Evolutionary conservation across 2,888 invertebrate species (phyloP), one percentile per base, ranked within the genome.

Genomic region (Eilema sororculum): DNA sequence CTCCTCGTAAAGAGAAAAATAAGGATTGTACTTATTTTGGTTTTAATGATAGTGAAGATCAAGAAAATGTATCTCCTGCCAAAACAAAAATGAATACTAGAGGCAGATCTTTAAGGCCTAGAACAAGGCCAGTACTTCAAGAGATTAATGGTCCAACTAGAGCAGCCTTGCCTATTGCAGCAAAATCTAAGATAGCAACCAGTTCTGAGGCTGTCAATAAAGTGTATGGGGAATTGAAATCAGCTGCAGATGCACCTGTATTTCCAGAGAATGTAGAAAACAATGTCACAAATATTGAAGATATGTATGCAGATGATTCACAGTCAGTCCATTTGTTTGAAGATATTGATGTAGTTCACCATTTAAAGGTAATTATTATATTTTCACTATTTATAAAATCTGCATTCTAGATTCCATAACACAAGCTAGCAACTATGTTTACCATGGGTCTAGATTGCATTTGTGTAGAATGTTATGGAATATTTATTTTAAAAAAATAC

Each of bases 271-370:
- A 81, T 77, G 64, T 77, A 25, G 81, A 83, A 72, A 65, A 69
- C 20, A 85, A 81, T 52, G 71, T 67, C 52, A 87, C 86, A 10
- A 82, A 87, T 78, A 67, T 85, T 25, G 84, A 82, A 65, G 84
- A 88, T 41, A 57, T 77, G 46, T 71, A 75, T 30, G 60, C 73
- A 20, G 74, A 90, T 65, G 92, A 93, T 74, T 84, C 86, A 12
- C 80, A 91, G 46, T 93, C 94, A 58, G 91, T 95, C 1, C 93
- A 93, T 84, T 85, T 95, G 75, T 95, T 95, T 91, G 94, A 95
- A 82, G 95, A 95, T 83, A 88, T 95, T 80, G 94, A 93, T 80
- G 41, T 93, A 70, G 80, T 93, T 60, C 93, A 94, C 86, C 90
- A 94, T 86, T 77, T 89, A 33, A 94, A 95, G 93, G 95, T 95